Conservation (phyloP, 2,797 vertebrate species). For the Monodelphis domestica region DNA sequence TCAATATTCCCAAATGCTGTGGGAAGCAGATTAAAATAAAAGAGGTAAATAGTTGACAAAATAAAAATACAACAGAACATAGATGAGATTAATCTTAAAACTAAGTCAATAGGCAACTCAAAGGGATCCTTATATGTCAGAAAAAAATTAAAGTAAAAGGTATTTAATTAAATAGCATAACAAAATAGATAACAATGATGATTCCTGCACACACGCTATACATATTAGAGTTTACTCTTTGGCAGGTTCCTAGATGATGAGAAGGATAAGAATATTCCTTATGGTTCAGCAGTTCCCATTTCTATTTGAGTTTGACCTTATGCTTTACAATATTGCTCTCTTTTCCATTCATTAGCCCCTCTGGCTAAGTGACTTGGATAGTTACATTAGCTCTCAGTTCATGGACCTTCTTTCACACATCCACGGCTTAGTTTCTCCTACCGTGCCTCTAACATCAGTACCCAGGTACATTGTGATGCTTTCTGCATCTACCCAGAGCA, state of each 20-base stretch:
- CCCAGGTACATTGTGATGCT: not conserved
- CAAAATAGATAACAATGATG: not conserved
- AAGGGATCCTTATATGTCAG: not conserved
- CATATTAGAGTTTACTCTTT: not conserved
- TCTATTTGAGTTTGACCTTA: not conserved
- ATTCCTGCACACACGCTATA: not conserved
- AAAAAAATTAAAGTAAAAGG: not conserved
- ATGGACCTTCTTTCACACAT: not conserved
- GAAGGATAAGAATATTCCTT: not conserved
- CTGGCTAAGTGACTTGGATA: not conserved
- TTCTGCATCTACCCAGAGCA: not conserved
- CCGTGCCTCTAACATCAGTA: not conserved
- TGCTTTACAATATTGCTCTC: not conserved
- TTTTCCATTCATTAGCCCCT: not conserved
- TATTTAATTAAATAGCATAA: not conserved
- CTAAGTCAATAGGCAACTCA: not conserved
- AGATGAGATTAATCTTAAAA: not conserved
- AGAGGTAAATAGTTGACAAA: not conserved
- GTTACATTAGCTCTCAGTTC: too few species aligned
- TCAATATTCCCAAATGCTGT: not conserved
- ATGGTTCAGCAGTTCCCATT: not conserved
- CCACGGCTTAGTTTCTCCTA: not conserved
- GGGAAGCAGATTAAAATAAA: not conserved
- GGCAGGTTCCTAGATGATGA: not conserved
- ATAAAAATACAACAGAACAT: not conserved